These are phyloP conservation scores for Psettodes erumei DNA, from an alignment of 2,113 vertebrate species.

Conservation along the genomic window DNA sequence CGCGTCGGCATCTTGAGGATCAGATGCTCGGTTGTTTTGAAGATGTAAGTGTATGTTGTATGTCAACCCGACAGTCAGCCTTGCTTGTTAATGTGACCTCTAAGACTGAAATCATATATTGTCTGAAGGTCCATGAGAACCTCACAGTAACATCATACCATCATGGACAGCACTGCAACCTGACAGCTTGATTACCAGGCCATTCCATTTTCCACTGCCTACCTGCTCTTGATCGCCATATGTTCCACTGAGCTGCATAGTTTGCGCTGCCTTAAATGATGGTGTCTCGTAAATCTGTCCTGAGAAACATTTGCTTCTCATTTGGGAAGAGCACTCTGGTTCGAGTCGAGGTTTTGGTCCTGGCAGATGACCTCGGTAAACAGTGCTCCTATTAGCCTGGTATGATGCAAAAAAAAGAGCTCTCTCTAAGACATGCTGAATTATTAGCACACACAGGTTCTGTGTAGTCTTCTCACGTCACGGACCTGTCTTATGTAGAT, in stretches of 20 bases:
- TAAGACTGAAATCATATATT: not conserved
- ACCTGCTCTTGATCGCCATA: conserved; percentile 30
- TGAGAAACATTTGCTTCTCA: conserved; percentile 66
- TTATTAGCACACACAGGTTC: conserved; percentile 29
- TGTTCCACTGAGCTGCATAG: conserved; percentile 37
- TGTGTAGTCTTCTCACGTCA: conserved; percentile 8
- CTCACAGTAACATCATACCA: conserved; percentile 6
- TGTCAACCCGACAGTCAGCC: not conserved
- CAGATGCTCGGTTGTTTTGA: not conserved
- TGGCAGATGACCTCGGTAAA: conserved; percentile 25
- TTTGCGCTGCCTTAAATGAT: conserved; percentile 34
- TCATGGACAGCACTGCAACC: not conserved
- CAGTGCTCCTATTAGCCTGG: conserved; percentile 13
- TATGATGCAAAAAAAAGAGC: conserved; percentile 24
- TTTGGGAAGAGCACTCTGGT: conserved; percentile 42
- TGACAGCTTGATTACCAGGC: conserved; percentile 36
- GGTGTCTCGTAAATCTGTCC: conserved; percentile 58
- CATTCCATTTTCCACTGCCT: conserved; percentile 17
- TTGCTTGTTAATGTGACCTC: not conserved
- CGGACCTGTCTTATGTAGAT: conserved; percentile 1
- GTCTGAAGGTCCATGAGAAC: conserved; percentile 13
- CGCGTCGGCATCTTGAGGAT: not conserved
- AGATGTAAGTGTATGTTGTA: not conserved
- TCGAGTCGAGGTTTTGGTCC: conserved; percentile 24
- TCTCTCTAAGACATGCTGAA: conserved; percentile 20